phyloP scores from a whole-genome alignment of 2,797 vertebrate genomes.

The Karalla daura region DNA sequence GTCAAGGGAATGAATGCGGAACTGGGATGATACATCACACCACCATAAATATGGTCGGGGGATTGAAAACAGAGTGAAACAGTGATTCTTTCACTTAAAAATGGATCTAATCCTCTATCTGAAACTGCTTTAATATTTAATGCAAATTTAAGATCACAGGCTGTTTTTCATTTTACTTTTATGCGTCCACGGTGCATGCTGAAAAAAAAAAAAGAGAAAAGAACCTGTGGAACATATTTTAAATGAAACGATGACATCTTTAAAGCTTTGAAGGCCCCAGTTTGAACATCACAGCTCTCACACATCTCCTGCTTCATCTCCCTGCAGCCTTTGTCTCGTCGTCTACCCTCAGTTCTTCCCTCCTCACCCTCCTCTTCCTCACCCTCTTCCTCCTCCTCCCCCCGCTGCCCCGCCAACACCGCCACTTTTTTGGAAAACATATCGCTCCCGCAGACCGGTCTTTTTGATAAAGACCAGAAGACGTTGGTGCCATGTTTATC shows the following conservation, averaged over 20 bases:
- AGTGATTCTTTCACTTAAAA: constrained; percentile 42
- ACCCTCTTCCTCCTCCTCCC: background rate
- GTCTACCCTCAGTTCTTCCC: constrained; percentile 38
- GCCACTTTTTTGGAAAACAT: constrained; percentile 14
- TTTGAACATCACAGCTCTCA: constrained; percentile 60
- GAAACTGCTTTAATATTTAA: constrained; percentile 63
- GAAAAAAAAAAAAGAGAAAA: constrained; percentile 49
- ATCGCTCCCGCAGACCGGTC: constrained; percentile 50
- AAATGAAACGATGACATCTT: constrained; percentile 41
- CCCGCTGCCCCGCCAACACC: background rate
- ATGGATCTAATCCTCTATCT: constrained; percentile 31
- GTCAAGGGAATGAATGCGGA: constrained; percentile 22
- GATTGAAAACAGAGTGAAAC: constrained; percentile 17
- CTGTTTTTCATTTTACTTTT: constrained; percentile 2
- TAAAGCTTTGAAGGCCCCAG: constrained; percentile 46
- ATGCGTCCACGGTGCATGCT: background rate
- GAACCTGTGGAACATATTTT: constrained; percentile 29
- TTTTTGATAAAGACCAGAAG: constrained; percentile 44
- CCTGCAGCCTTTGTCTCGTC: constrained; percentile 48
- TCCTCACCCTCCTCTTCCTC: background rate
- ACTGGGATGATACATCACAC: constrained; percentile 14
- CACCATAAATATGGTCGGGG: constrained; percentile 19
- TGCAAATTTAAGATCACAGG: constrained; percentile 41
- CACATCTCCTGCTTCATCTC: constrained; percentile 50
- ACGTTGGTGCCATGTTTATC: constrained; percentile 58